Conservation (phyloP, 2,113 vertebrate species). For the Phasianus colchicus region DNA sequence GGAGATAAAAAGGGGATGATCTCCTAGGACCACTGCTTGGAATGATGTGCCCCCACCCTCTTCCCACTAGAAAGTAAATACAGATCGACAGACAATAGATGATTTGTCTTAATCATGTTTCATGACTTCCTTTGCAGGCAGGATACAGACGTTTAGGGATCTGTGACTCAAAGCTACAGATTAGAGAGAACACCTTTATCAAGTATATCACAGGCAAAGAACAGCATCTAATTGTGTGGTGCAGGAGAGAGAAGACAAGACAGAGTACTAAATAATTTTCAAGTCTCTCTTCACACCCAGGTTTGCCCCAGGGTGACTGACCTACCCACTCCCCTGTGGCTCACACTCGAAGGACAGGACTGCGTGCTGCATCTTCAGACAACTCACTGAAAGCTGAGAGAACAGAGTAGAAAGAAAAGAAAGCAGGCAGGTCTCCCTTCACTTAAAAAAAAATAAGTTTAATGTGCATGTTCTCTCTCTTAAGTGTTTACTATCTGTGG, state of each 20-base stretch:
- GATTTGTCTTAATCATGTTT: not conserved
- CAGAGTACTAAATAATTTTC: not conserved
- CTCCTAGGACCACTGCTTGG: not conserved
- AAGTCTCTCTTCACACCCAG: not conserved
- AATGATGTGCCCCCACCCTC: not conserved
- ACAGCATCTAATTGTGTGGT: not conserved
- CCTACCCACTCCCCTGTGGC: not conserved
- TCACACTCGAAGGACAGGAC: not conserved
- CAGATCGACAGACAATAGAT: not conserved
- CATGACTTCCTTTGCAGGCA: not conserved
- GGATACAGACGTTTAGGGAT: not conserved
- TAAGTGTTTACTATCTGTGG: slow-evolving; percentile 66
- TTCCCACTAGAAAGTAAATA: not conserved
- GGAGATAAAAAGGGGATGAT: not conserved
- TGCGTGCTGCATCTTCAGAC: not conserved
- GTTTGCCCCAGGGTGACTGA: not conserved
- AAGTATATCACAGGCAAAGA: not conserved
- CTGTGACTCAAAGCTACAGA: not conserved
- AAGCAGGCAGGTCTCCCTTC: not conserved
- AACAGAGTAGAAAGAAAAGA: not conserved
- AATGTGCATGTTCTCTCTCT: not conserved
- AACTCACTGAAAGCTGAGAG: slow-evolving; percentile 6
- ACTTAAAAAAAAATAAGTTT: slow-evolving; percentile 44
- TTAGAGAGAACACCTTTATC: not conserved
- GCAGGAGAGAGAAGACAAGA: not conserved